Evolutionary conservation across 2,113 vertebrate genomes (phyloP).

Genomic region (Rhinopomastus cyanomelas): DNA sequence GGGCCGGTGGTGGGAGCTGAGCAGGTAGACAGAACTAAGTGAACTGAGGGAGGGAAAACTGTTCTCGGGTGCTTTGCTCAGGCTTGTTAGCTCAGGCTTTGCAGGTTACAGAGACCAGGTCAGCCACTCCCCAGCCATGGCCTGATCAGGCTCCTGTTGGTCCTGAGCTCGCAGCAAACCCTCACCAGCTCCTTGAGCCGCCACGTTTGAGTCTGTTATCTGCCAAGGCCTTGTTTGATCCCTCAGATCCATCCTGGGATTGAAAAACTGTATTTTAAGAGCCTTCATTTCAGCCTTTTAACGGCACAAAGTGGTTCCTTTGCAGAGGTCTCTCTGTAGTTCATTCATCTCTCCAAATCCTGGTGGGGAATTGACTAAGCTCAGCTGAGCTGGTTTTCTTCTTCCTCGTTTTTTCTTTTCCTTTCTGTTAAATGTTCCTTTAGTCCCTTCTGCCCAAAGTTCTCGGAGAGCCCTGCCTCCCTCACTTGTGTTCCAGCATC

Average conservation of each 20-base stretch:
- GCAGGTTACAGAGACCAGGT: not conserved
- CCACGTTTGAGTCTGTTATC: not conserved
- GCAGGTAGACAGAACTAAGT: not conserved
- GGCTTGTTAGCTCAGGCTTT: not conserved
- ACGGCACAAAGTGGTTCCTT: not conserved
- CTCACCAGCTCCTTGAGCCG: slow-evolving; percentile 14
- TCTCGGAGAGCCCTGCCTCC: not conserved
- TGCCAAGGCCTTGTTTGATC: slow-evolving; percentile 25
- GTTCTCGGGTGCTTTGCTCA: not conserved
- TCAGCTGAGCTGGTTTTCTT: not conserved
- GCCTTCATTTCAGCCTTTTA: slow-evolving; percentile 21
- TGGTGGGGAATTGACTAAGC: slow-evolving; percentile 12
- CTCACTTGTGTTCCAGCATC: not conserved
- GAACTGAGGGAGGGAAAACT: not conserved
- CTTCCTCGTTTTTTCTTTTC: slow-evolving; percentile 6
- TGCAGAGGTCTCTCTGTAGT: not conserved
- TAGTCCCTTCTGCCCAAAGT: not conserved
- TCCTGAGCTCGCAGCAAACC: not conserved
- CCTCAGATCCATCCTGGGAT: slow-evolving; percentile 15
- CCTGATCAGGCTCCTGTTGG: not conserved
- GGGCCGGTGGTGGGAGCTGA: not conserved
- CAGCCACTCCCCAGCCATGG: not conserved
- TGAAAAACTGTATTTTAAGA: slow-evolving; percentile 31
- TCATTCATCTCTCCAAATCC: slow-evolving; percentile 44
- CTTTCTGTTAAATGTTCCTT: slow-evolving; percentile 15